Evolutionary conservation across 2,888 invertebrate genomes (phyloP).

Genomic region (Timema cristinae): DNA sequence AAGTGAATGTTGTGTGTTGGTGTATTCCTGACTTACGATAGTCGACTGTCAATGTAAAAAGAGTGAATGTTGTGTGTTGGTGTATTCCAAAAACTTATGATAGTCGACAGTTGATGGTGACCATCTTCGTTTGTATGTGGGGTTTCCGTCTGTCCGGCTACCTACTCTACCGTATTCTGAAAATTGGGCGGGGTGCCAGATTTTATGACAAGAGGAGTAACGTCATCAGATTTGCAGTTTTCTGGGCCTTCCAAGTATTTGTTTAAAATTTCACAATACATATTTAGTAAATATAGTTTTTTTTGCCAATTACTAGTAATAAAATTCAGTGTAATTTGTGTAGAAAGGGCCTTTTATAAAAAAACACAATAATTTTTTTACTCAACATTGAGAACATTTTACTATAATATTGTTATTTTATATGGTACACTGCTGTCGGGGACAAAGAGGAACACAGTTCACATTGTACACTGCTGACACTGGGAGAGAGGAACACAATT

Average conservation of each 20-base stretch:
- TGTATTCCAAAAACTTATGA: conserved; percentile 66
- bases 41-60: conserved; percentile 9
- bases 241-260: conserved; percentile 85
- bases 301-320: too few relatives aligned
- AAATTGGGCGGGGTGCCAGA: conserved; percentile 85
- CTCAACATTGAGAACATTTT: neutral
- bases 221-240: conserved; percentile 82
- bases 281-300: conserved; percentile 1
- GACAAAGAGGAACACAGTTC: too few relatives aligned
- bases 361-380: too few relatives aligned
- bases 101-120: conserved; percentile 87
- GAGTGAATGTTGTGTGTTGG: neutral
- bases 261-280: neutral
- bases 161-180: conserved; percentile 83
- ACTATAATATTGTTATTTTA: neutral
- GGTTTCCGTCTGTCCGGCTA: conserved; percentile 82
- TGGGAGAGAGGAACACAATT: too few relatives aligned
- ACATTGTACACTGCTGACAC: too few relatives aligned
- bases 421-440: neutral
- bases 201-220: conserved; percentile 87
- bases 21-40: neutral
- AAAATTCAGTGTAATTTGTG: too few relatives aligned
- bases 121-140: conserved; percentile 83
- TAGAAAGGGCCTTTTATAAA: neutral
- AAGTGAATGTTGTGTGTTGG: neutral